phyloP scores from a whole-genome alignment of 2,888 invertebrate genomes.

The Acrobasis suavella region DNA sequence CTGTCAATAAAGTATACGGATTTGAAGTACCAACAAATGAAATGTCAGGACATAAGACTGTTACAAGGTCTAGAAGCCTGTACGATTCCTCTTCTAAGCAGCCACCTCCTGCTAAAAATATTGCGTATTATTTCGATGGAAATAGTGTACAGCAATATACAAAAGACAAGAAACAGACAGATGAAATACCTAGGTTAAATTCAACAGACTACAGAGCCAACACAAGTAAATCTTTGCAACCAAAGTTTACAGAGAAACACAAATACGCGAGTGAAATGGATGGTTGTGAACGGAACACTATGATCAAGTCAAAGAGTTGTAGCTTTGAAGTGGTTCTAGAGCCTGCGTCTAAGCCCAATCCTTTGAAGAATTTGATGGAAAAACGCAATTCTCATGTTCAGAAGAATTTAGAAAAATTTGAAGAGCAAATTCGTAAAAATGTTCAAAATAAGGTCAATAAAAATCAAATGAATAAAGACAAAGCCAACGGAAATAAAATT shows the following conservation, averaged over 20 bases:
- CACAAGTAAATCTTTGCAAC: slow-evolving; percentile 71
- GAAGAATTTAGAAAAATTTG: slow-evolving; percentile 84
- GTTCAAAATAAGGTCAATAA: slow-evolving; percentile 67
- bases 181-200: slow-evolving; percentile 83
- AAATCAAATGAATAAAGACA: slow-evolving; percentile 73
- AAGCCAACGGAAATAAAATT: slow-evolving; percentile 66
- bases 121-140: slow-evolving; percentile 79
- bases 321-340: slow-evolving; percentile 79
- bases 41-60: slow-evolving; percentile 65
- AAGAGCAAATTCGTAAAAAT: slow-evolving; percentile 76
- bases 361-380: slow-evolving; percentile 72
- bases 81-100: slow-evolving; percentile 69
- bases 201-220: slow-evolving; percentile 80
- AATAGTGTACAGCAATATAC: slow-evolving; percentile 67
- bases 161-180: slow-evolving; percentile 64
- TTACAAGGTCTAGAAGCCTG: slow-evolving; percentile 73
- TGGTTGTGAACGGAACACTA: slow-evolving; percentile 67
- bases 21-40: slow-evolving; percentile 66
- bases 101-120: slow-evolving; percentile 70
- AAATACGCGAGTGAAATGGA: slow-evolving; percentile 74
- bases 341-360: slow-evolving; percentile 75
- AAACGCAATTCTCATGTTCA: slow-evolving; percentile 77
- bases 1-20: slow-evolving; percentile 62
- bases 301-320: slow-evolving; percentile 78
- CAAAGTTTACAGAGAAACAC: slow-evolving; percentile 66